Evolutionary conservation across 2,888 invertebrate genomes (phyloP), one percentile per base, ranked within the genome.

Genomic region (Hypercompe scribonia): DNA sequence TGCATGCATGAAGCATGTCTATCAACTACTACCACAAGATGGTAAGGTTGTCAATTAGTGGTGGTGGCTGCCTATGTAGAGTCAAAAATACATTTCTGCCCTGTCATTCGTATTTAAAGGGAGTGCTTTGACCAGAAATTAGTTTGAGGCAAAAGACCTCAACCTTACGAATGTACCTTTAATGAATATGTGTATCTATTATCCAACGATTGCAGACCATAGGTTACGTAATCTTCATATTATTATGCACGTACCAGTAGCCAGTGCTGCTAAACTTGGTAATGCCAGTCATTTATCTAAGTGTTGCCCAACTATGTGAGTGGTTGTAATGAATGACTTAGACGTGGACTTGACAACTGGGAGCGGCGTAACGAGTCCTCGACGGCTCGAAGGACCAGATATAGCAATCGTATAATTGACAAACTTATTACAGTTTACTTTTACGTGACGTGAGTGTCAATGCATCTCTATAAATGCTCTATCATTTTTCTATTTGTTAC

Each of bases 331-430:
- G 66, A 67, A 34, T 67, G 67, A 68, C 72, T 31, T 64, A 68
- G 39, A 68, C 50, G 64, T 72, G 61, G 64, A 68, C 68, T 31
- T 68, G 68, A 72, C 72, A 68, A 68, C 31, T 71, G 50, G 68
- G 72, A 64, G 72, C 68, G 68, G 71, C 31, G 65, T 68, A 72
- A 68, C 68, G 50, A 72, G 72, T 64, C 71, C 63, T 72, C 42
- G 13, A 54, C 28, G 68, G 34, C 63, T 61, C 39, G 36, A 36
- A 50, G 54, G 24, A 64, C 63, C 50, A 54, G 50, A 3, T 68
- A 50, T 63, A 33, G 63, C 63, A 54, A 54, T 54, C 36, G 36
- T 36, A 39, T 72, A 66, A 24, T 54, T 54, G 61, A 61, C 8
- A 61, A 31, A 42, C 42, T 63, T 63, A 69, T 69, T 61, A n/a